A percentile compares a stretch with the other conserved stretches of the same genome.
These are phyloP conservation scores for Macaria liturata DNA, from an alignment of 2,888 invertebrate species.

Conservation along the genomic window DNA sequence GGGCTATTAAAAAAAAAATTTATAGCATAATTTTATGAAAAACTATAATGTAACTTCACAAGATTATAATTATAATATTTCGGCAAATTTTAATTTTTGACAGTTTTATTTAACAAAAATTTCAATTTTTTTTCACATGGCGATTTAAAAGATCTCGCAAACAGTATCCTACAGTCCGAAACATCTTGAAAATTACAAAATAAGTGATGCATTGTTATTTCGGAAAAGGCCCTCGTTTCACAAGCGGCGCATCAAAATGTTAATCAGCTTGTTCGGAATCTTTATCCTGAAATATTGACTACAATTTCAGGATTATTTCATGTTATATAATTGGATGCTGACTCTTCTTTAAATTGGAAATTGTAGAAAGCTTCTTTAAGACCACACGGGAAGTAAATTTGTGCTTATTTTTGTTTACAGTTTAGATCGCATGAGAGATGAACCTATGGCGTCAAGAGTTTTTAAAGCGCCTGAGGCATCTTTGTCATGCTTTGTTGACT, in stretches of 20 bases:
- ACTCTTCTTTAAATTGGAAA: neutral
- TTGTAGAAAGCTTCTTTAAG: too few relatives aligned
- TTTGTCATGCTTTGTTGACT: too few relatives aligned
- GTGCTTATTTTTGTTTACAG: too few relatives aligned
- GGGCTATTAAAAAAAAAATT: neutral
- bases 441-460: too few relatives aligned
- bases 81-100: neutral
- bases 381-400: too few relatives aligned
- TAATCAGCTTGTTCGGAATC: conserved; percentile 38
- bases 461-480: too few relatives aligned
- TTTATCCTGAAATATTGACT: conserved; percentile 30
- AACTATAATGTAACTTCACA: neutral
- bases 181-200: conserved; percentile 45
- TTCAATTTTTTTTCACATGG: neutral
- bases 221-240: conserved; percentile 44
- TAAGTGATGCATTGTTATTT: conserved; percentile 41
- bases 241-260: conserved; percentile 47
- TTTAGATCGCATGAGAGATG: too few relatives aligned
- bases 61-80: neutral
- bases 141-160: neutral
- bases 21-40: neutral
- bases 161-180: conserved; percentile 28
- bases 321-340: conserved; percentile 15
- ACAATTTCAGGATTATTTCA: conserved; percentile 33
- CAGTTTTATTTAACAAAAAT: neutral